Conservation (phyloP, 35 echinoderm and acorn worm genomes). For the Lytechinus pictus region DNA sequence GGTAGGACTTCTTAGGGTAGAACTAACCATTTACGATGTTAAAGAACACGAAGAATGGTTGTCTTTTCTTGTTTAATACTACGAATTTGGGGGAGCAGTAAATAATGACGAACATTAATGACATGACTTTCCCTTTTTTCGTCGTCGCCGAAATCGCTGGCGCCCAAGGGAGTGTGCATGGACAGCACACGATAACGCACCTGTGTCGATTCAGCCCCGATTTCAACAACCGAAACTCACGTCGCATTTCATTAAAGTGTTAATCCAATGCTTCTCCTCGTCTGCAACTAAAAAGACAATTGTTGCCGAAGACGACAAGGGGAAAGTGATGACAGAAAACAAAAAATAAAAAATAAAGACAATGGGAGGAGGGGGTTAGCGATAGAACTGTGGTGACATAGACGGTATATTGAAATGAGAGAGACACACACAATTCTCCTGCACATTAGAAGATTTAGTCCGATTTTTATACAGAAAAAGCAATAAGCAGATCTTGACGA, state of each 20-base stretch:
- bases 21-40: too few species aligned
- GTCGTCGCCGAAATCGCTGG: background rate
- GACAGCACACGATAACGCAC: background rate
- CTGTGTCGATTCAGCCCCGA: background rate
- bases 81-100: background rate
- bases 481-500: too few species aligned
- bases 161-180: background rate
- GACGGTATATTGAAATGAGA: background rate
- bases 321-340: background rate
- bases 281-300: background rate
- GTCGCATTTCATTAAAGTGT: conserved; percentile 18
- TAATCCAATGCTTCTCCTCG: conserved; percentile 1
- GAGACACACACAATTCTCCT: too few species aligned
- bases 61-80: background rate
- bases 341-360: background rate
- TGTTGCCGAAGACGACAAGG: background rate
- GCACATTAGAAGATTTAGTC: too few species aligned
- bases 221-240: background rate
- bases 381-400: background rate
- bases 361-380: background rate
- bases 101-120: background rate
- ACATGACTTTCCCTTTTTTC: background rate
- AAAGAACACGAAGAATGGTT: too few species aligned
- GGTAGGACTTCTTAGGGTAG: too few species aligned
- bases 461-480: too few species aligned